Base-by-base conservation (phyloP, 1,140 invertebrate species). In the Helicoverpa armigera region DNA sequence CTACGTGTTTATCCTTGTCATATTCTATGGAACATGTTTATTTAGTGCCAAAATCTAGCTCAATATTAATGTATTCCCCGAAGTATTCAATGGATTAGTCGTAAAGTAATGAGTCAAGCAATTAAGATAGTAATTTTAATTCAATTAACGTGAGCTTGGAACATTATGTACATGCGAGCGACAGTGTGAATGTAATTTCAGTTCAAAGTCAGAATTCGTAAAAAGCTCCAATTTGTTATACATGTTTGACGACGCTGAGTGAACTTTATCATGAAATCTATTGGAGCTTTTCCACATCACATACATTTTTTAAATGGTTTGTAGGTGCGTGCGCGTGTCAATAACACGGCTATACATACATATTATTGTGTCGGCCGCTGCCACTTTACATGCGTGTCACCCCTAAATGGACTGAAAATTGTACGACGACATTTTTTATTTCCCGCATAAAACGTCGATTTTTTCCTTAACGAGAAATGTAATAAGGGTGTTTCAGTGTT, bases 1-100 rank as follows among this genome's bases (percentile, higher is more conserved):
- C 61, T 56, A 29, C 65, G 61, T 81, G 77, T 79, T 81, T 75
- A 79, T 81, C 70, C 65, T 81, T 79, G 74, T 79, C 75, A 35
- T 81, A 54, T 51, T 35, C 43, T 70, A 31, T 73, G 63, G 60
- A 54, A 75, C 70, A 48, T 79, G 76, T 82, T 58, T 74, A 80
- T 75, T 75, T 70, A 70, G 3, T 11, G 13, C 13, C 50, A 23
- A 53, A 70, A 29, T 29, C 18, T 53, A 70, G 48, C 67, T 51
- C 51, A 70, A 70, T 50, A 53, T 70, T 11, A 53, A 53, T 53
- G 48, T 70, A 35, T 70, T 70, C 9, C 48, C 67, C 51, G 23
- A 23, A 70, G 48, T 18, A 53, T 53, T 35, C 48, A 67, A 67
- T 48, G 63, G 35, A 67, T 67, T 35, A 35, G 35, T 35, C 48